A percentile compares a stretch with the other conserved stretches of the same genome.
phyloP scores from a whole-genome alignment of 2,888 invertebrate species.

The Hydrotaea diabolus region DNA sequence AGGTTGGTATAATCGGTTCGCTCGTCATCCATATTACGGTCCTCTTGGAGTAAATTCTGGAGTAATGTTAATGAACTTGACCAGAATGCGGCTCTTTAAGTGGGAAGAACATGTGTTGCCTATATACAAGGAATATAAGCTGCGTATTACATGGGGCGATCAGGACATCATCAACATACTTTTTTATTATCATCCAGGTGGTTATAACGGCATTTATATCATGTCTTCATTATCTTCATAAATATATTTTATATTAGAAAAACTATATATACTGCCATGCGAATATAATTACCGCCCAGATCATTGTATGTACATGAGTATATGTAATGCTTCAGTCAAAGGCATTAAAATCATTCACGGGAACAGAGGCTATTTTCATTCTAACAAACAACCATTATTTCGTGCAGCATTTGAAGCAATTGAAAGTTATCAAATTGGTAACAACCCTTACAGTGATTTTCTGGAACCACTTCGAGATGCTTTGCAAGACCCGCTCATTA shows the following conservation, averaged over 20 bases:
- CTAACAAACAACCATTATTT: constrained; percentile 92
- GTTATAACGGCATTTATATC: constrained; percentile 73
- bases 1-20: constrained; percentile 98
- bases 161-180: constrained; percentile 95
- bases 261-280: constrained; percentile 90
- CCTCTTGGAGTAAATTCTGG: constrained; percentile 93
- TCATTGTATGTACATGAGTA: constrained; percentile 97
- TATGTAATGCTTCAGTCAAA: constrained; percentile 84
- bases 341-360: constrained; percentile 95
- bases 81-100: constrained; percentile 91
- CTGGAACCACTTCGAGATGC: constrained; percentile 73
- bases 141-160: constrained; percentile 97
- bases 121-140: constrained; percentile 91
- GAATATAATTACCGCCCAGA: constrained; percentile 96
- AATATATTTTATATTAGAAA: constrained; percentile 82
- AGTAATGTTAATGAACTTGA: constrained; percentile 98
- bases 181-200: constrained; percentile 89
- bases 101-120: constrained; percentile 93
- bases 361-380: constrained; percentile 92
- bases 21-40: constrained; percentile 96
- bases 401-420: constrained; percentile 85
- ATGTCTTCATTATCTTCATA: constrained; percentile 68
- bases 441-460: constrained; percentile 73
- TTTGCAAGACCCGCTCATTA: constrained; percentile 82
- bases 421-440: constrained; percentile 84